Evolutionary conservation across 2,888 invertebrate genomes (phyloP).

Genomic region (Nomada ferruginata): DNA sequence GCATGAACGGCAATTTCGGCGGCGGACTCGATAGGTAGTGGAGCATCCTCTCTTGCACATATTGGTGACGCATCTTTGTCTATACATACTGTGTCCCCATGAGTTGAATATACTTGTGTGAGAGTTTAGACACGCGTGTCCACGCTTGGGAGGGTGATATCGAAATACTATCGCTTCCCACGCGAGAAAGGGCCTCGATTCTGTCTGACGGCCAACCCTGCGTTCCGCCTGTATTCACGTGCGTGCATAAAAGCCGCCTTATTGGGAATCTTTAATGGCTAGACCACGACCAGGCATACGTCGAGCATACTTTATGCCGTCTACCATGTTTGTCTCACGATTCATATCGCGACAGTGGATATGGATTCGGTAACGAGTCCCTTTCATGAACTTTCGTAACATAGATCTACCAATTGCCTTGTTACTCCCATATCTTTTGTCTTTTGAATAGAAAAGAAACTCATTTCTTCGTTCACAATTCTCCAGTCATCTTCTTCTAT

Average conservation of each 20-base stretch:
- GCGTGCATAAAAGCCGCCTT: constrained; percentile 59
- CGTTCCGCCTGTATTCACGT: constrained; percentile 47
- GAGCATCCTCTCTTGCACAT: constrained; percentile 1
- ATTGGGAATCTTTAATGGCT: constrained; percentile 65
- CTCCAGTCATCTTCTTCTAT: no score
- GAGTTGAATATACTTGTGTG: not conserved
- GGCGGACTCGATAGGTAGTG: constrained; percentile 1
- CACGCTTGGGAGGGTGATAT: constrained; percentile 54
- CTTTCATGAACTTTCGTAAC: constrained; percentile 4
- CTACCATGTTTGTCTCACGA: constrained; percentile 47
- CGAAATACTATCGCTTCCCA: constrained; percentile 67
- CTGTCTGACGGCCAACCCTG: constrained; percentile 31
- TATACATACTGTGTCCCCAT: not conserved
- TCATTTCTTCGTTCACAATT: no score
- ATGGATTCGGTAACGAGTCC: constrained; percentile 43
- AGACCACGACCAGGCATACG: constrained; percentile 42
- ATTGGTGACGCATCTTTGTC: constrained; percentile 37
- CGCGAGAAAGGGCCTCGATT: constrained; percentile 61
- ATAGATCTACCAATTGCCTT: not conserved
- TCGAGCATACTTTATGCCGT: constrained; percentile 49
- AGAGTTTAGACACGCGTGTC: constrained; percentile 41
- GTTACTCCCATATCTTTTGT: not conserved
- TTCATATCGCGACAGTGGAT: constrained; percentile 47
- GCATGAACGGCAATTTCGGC: constrained; percentile 16
- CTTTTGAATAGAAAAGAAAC: not conserved